These are phyloP conservation scores for Anolis sagrei DNA, from an alignment of 2,113 vertebrate genomes.

Conservation along the genomic window DNA sequence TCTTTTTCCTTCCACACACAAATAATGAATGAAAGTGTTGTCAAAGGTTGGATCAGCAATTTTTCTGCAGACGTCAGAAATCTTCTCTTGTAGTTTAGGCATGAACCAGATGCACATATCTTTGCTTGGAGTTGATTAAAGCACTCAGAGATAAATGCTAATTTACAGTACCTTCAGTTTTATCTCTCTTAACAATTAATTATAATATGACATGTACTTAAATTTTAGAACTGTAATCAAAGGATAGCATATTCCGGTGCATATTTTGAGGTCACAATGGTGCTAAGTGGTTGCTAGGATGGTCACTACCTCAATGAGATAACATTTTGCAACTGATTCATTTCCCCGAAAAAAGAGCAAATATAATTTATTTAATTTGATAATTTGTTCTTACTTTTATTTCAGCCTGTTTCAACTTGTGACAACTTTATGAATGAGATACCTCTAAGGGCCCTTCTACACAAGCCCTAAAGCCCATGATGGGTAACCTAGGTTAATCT, in stretches of 20 bases:
- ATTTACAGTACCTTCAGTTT: slow-evolving; percentile 52
- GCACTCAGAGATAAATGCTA: slow-evolving; percentile 22
- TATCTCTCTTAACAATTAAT: slow-evolving; percentile 24
- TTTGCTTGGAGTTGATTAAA: slow-evolving; percentile 4
- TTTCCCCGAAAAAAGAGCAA: too few relatives aligned
- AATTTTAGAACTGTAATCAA: too few relatives aligned
- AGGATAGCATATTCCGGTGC: not conserved
- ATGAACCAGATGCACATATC: not conserved
- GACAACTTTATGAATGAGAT: too few relatives aligned
- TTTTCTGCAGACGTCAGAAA: slow-evolving; percentile 22
- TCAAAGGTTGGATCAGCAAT: not conserved
- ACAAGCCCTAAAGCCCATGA: too few relatives aligned
- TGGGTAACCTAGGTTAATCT: too few relatives aligned
- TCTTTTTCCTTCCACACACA: not conserved
- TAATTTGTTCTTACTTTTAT: too few relatives aligned
- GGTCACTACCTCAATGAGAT: not conserved
- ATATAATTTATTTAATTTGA: too few relatives aligned
- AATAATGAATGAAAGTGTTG: not conserved
- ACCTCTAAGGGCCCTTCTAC: too few relatives aligned
- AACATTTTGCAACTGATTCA: not conserved
- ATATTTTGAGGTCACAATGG: not conserved
- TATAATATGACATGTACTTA: slow-evolving; percentile 36
- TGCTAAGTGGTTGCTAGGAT: not conserved
- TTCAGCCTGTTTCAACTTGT: too few relatives aligned
- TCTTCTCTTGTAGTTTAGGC: not conserved